Evolutionary conservation across 53 echinoderm and acorn worm species (phyloP), one percentile per base, ranked within the genome.

Genomic region (Glandiceps talaboti): DNA sequence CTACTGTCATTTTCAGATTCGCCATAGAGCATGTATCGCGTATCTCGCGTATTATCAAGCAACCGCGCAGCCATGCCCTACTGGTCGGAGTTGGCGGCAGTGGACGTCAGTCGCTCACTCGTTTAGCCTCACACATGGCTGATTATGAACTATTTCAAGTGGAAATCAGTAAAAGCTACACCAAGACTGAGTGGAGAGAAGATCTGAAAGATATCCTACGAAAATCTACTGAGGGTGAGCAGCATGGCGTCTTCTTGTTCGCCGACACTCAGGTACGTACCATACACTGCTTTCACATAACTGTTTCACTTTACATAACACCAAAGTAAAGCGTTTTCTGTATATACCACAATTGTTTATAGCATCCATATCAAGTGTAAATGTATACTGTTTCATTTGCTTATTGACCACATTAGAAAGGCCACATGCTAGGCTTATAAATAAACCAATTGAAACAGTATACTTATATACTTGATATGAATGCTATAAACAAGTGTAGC

Each of bases 221-320:
- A 45, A 96, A 96, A 32, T 92, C 92, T 1, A 96, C 96, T 0
- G 93, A 96, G 32, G 90, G 93, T 74, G 96, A 93, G 30, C 96
- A 96, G 80, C 96, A 96, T 79, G 96, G 96, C n/a, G 96, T 96
- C 1, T 96, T 96, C 87, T 82, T 96, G n/a, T 96, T 96, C 81
- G 90, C 90, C 75, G 96, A 96, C 79, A 96, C 96, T 20, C 96
- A 96, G 93, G 96, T 96, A 88, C 1, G 78, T n/a, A n/a, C n/a
- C n/a, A n/a, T n/a, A n/a, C n/a, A n/a, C n/a, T n/a, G n/a, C n/a
- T n/a, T n/a, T n/a, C n/a, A n/a, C n/a, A n/a, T n/a, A n/a, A n/a
- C n/a, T n/a, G n/a, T n/a, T n/a, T n/a, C n/a, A n/a, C n/a, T n/a
- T n/a, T n/a, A n/a, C n/a, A n/a, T n/a, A n/a, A n/a, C n/a, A n/a